Conservation (phyloP, 2,888 invertebrate species). For the Leptinotarsa tumamoca region DNA sequence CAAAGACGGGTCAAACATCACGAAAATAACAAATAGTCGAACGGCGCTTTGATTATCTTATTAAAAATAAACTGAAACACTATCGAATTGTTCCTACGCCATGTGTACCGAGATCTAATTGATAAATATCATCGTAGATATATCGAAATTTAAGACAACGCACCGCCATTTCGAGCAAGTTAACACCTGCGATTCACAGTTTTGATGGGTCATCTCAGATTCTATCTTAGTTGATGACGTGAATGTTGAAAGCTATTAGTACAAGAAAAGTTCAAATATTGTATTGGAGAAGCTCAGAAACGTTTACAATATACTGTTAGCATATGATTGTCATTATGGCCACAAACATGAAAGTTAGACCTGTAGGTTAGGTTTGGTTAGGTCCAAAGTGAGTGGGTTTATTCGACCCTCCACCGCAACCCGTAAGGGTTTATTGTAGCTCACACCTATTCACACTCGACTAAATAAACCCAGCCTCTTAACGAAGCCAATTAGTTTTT, state of each 20-base stretch:
- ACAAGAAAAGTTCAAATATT: not conserved
- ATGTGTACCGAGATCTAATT: slow-evolving; percentile 8
- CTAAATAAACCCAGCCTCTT: no score
- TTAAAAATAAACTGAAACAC: slow-evolving; percentile 11
- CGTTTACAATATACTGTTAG: no score
- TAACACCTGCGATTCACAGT: not conserved
- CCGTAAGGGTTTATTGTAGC: no score
- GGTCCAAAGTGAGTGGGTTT: no score
- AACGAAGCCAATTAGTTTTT: no score
- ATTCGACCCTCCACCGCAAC: no score
- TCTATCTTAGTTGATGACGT: not conserved
- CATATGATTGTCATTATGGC: no score
- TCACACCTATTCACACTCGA: no score
- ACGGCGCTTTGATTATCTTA: slow-evolving; percentile 24
- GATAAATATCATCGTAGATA: not conserved
- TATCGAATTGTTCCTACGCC: not conserved
- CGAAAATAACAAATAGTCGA: slow-evolving; percentile 29
- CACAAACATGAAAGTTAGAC: no score
- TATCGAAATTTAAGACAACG: not conserved
- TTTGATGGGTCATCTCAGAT: not conserved
- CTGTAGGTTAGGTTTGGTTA: no score
- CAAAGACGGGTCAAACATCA: slow-evolving; percentile 38
- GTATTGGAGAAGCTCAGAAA: not conserved
- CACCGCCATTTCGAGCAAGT: not conserved
- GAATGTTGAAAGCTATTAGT: not conserved